Percentiles rank a stretch among this genome's conserved stretches.
Conservation (phyloP, 2,113 vertebrate species). For the Megalops atlanticus region DNA sequence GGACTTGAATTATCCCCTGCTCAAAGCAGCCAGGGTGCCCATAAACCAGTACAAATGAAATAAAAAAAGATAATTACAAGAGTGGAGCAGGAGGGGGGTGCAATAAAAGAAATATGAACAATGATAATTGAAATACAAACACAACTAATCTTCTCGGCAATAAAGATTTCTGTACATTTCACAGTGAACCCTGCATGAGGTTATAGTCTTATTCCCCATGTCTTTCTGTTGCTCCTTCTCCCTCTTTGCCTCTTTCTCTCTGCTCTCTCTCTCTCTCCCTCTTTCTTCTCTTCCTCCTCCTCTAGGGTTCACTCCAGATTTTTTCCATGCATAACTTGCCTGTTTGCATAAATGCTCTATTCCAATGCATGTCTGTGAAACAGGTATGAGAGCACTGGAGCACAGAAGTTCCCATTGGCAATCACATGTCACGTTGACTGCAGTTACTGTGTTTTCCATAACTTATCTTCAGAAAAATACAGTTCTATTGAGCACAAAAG, state of each 20-base stretch:
- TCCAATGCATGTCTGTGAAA: neutral
- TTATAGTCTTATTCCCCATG: slow-evolving; percentile 23
- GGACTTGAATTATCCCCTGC: neutral
- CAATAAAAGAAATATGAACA: slow-evolving; percentile 49
- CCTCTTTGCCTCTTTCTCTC: neutral
- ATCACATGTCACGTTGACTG: too few species aligned
- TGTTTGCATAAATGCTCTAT: neutral
- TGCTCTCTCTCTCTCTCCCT: neutral
- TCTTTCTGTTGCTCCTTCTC: neutral
- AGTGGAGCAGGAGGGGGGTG: slow-evolving; percentile 22
- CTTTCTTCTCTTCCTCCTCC: neutral
- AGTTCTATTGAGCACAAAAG: neutral
- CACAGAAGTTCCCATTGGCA: too few species aligned
- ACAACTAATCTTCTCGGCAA: slow-evolving; percentile 59
- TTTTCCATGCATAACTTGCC: neutral
- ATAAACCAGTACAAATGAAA: slow-evolving; percentile 1
- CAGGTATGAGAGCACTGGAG: neutral
- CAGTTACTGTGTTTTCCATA: too few species aligned
- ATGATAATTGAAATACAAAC: neutral
- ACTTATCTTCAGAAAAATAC: too few species aligned
- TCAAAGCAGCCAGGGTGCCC: neutral
- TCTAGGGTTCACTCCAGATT: too few species aligned
- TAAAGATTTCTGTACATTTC: slow-evolving; percentile 68
- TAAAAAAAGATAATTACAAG: slow-evolving; percentile 1
- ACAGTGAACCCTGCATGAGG: slow-evolving; percentile 69